These are phyloP conservation scores for Triops longicaudatus DNA, from an alignment of 1,140 invertebrate species.

Conservation along the genomic window DNA sequence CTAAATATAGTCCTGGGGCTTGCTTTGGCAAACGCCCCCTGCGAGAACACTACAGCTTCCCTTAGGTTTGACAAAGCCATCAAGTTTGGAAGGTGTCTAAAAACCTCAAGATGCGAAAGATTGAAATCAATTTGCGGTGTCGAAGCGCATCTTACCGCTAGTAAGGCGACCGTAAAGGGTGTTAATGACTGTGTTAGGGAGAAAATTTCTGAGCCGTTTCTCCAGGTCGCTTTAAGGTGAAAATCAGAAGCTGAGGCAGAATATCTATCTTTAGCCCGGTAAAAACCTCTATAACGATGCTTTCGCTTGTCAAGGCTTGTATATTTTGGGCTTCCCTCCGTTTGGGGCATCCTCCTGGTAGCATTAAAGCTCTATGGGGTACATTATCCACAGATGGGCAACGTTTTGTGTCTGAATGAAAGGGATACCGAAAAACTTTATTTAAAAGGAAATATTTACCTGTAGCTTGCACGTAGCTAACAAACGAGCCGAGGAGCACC, in stretches of 20 bases:
- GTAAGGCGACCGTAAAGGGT: too few relatives aligned
- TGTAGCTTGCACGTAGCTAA: not conserved
- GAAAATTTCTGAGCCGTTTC: not conserved
- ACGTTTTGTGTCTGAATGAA: not conserved
- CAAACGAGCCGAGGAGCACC: not conserved
- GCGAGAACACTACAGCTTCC: not conserved
- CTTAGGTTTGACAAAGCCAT: not conserved
- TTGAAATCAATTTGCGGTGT: too few relatives aligned
- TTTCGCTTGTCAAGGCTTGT: not conserved
- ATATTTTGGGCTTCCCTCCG: not conserved
- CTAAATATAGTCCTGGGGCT: not conserved
- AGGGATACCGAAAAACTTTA: too few relatives aligned
- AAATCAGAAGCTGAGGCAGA: not conserved
- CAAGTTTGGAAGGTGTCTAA: too few relatives aligned
- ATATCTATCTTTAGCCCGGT: not conserved
- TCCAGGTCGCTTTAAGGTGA: not conserved
- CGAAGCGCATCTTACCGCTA: too few relatives aligned
- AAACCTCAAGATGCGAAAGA: too few relatives aligned
- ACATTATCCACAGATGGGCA: not conserved
- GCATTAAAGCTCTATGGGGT: not conserved
- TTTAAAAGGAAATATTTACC: not conserved
- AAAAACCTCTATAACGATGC: constrained; percentile 2
- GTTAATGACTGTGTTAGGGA: too few relatives aligned
- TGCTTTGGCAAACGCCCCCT: constrained; percentile 8
- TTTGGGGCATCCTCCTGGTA: not conserved